Conservation (phyloP, 2,113 vertebrate species). For the Cromileptes altivelis region DNA sequence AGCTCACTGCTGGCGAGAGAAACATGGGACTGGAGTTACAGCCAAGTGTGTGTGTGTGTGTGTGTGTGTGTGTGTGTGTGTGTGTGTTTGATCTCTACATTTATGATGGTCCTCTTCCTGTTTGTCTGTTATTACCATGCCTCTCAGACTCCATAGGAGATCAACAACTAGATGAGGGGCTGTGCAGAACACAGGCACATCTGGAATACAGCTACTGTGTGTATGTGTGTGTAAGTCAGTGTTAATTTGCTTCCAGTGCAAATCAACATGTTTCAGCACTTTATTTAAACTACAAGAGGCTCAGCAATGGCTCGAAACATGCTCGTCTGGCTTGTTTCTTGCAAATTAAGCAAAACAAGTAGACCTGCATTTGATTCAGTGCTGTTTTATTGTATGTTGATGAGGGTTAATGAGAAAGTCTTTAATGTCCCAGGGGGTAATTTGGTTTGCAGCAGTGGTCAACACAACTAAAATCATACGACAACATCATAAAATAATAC, state of each 20-base stretch:
- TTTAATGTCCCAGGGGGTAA: no score
- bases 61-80: slow-evolving; percentile 21
- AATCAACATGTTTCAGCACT: neutral
- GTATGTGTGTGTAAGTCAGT: neutral
- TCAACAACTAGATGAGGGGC: slow-evolving; percentile 59
- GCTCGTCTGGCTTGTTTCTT: rapidly evolving
- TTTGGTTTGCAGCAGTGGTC: no score
- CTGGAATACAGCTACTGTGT: slow-evolving; percentile 61
- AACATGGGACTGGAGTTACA: slow-evolving; percentile 59
- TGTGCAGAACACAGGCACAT: slow-evolving; percentile 60
- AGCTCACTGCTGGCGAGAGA: slow-evolving; percentile 73
- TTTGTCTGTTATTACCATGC: slow-evolving; percentile 68
- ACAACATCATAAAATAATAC: no score
- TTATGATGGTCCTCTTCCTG: slow-evolving; percentile 76
- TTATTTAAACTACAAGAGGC: slow-evolving; percentile 5
- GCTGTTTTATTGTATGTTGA: no score
- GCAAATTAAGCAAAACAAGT: neutral
- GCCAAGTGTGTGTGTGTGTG: slow-evolving; percentile 63
- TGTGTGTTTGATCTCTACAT: slow-evolving; percentile 63
- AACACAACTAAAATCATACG: no score
- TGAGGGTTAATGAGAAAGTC: no score
- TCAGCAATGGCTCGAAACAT: neutral
- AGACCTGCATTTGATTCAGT: no score
- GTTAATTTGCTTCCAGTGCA: neutral
- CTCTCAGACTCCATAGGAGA: slow-evolving; percentile 56